phyloP scores from a whole-genome alignment of 2,797 vertebrate species.

The Simalia tracyae region DNA sequence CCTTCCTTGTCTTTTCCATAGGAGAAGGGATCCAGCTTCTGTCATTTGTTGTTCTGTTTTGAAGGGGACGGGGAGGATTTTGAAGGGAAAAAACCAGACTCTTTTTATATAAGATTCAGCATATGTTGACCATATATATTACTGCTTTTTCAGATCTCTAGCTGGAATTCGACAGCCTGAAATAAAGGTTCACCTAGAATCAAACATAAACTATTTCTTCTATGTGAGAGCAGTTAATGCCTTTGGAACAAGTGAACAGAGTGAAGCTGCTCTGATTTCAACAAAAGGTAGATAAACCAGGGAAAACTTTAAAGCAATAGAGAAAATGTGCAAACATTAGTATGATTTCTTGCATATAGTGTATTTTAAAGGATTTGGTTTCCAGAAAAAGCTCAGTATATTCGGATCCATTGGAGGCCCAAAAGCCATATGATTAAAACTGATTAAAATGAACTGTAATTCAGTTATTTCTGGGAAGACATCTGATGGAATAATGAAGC shows the following conservation, averaged over 20 bases:
- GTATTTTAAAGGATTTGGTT: not conserved
- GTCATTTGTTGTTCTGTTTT: not conserved
- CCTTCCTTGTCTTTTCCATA: not conserved
- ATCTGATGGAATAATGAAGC: not conserved
- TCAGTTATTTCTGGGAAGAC: not conserved
- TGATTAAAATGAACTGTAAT: not conserved
- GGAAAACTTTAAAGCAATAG: not conserved
- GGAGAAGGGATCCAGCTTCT: not conserved
- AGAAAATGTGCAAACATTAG: not conserved
- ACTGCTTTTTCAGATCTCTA: constrained; percentile 80
- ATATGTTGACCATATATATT: constrained; percentile 34
- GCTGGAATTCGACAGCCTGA: constrained; percentile 84
- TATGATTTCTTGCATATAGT: not conserved
- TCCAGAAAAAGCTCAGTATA: not conserved
- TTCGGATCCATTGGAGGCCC: not conserved
- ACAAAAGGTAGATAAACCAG: constrained; percentile 84
- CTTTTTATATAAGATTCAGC: not conserved
- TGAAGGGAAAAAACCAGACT: not conserved
- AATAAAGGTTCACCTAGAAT: constrained; percentile 85
- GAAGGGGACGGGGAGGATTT: not conserved
- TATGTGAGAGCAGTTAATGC: constrained; percentile 89
- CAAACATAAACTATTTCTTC: constrained; percentile 94
- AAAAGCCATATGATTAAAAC: constrained; percentile 1
- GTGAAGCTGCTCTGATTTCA: constrained; percentile 92
- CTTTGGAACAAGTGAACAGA: constrained; percentile 91